Conservation (phyloP, 2,797 vertebrate genomes). For the Leuciscus waleckii region DNA sequence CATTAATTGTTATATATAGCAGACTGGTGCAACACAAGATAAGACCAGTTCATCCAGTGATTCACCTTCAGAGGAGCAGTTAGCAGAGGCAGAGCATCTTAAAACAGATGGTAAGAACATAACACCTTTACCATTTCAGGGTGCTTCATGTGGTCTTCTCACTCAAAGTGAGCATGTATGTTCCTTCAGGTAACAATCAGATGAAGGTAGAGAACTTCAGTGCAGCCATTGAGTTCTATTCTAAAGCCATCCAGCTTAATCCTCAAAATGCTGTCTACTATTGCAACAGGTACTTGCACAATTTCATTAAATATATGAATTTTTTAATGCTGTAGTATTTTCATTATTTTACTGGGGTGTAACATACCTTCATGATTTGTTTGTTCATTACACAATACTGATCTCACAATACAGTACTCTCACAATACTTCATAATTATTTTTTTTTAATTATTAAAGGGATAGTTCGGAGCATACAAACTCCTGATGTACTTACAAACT, state of each 20-base stretch:
- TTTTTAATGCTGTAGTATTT: neutral
- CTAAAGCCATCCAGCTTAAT: slow-evolving; percentile 91
- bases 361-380: neutral
- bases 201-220: slow-evolving; percentile 95
- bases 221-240: slow-evolving; percentile 91
- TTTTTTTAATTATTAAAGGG: too few species aligned
- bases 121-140: neutral
- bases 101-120: slow-evolving; percentile 87
- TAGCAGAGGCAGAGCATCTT: slow-evolving; percentile 87
- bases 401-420: too few species aligned
- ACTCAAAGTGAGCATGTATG: neutral
- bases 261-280: slow-evolving; percentile 94
- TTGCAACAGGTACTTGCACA: slow-evolving; percentile 89
- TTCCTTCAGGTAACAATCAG: slow-evolving; percentile 89
- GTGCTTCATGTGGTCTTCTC: neutral
- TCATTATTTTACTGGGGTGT: neutral
- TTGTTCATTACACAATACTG: too few species aligned
- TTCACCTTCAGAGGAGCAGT: slow-evolving; percentile 82
- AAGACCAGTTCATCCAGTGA: slow-evolving; percentile 69
- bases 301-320: neutral
- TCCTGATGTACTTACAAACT: too few species aligned
- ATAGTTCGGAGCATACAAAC: too few species aligned
- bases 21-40: slow-evolving; percentile 73
- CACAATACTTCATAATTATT: too few species aligned
- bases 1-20: slow-evolving; percentile 44